Evolutionary conservation across 1,140 invertebrate species (phyloP).

Genomic region (Capitella teleta): DNA sequence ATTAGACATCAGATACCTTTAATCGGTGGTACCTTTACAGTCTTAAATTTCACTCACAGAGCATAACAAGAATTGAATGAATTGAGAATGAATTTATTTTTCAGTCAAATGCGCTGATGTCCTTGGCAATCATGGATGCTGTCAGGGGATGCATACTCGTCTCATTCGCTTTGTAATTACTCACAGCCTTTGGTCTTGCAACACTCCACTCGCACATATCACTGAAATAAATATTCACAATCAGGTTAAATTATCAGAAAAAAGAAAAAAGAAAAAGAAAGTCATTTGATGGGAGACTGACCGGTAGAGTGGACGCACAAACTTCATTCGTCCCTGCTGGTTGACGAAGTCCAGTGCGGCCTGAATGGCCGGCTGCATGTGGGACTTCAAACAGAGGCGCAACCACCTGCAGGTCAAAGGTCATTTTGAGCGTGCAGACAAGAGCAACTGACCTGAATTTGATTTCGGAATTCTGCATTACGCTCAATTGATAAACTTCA

Average conservation of each 20-base stretch:
- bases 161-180: conserved; percentile 59
- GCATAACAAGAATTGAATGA: no score
- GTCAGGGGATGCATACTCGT: conserved; percentile 72
- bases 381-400: conserved; percentile 60
- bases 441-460: no score
- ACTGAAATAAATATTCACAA: conserved; percentile 39
- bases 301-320: conserved; percentile 69
- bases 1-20: no score
- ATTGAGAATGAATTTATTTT: no score
- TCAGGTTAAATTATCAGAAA: neutral
- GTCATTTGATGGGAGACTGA: conserved; percentile 17
- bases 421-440: no score
- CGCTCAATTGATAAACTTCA: neutral
- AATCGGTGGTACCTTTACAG: no score
- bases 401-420: no score
- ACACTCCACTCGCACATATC: conserved; percentile 68
- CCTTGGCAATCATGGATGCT: conserved; percentile 60
- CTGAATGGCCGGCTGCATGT: conserved; percentile 55
- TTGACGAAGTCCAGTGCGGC: conserved; percentile 64
- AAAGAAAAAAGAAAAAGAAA: conserved; percentile 9
- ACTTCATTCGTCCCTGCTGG: conserved; percentile 80
- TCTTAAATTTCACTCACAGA: no score
- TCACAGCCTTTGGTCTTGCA: conserved; percentile 54
- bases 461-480: no score
- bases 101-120: no score